Evolutionary conservation across 2,113 vertebrate species (phyloP), one percentile per base, ranked within the genome.

Genomic region (Siphamia tubifer): DNA sequence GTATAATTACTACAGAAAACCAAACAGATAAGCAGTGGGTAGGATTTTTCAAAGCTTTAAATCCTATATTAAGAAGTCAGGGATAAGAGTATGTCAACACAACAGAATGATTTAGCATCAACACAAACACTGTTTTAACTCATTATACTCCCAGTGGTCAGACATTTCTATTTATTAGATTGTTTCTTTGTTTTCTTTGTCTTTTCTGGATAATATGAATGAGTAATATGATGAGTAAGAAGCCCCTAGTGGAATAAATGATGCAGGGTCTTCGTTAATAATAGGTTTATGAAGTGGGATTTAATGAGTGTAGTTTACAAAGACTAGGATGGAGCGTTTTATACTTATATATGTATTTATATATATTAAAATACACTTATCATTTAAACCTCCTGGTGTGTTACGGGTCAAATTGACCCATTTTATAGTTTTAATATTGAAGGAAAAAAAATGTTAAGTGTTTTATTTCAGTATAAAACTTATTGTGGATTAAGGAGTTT

Each of bases 21-120:
- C n/a, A n/a, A n/a, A 61, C 44, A 54, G 45, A 75, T 75, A 58
- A 72, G 53, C 66, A 31, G 51, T 24, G 43, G 69, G 58, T n/a
- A 48, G 61, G 21, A 20, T 24, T 58, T 85, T 79, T 44, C 43
- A 57, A 62, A 57, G 55, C 6, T 45, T 57, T 67, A 47, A 69
- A 73, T 51, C 27, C 13, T 39, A 67, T 68, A 77, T 68, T 15
- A 68, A 49, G 60, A 45, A 45, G 61, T 52, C 31, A 54, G 62
- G 48, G 43, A 43, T 0, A 24, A 42, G 35, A 62, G 42, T 43
- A 42, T 47, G 39, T 36, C 0, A 4, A 35, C 25, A 3, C 44
- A 68, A 39, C 25, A 19, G 43, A 53, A 24, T 12, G 30, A 42
- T 57, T 63, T 67, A 53, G 11, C 53, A 56, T 10, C 11, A 44